phyloP scores from a whole-genome alignment of 2,888 invertebrate genomes.

The Pasiphila rectangulata region DNA sequence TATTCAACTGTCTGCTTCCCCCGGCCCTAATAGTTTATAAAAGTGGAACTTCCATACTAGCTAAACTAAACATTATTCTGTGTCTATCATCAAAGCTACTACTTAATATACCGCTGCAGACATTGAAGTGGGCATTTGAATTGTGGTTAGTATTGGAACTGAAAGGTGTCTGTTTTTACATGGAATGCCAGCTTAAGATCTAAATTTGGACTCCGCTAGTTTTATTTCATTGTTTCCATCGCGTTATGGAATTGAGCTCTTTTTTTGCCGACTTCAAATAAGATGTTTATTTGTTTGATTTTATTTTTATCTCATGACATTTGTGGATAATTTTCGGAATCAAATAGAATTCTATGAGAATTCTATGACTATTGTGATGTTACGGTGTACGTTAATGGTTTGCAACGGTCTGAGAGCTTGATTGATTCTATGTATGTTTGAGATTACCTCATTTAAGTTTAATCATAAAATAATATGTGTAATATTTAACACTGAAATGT shows the following conservation, averaged over 20 bases:
- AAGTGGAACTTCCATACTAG: conserved; percentile 5
- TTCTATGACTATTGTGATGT: no score
- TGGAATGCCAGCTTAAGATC: conserved; percentile 33
- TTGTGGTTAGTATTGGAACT: conserved; percentile 53
- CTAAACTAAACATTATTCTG: conserved; percentile 3
- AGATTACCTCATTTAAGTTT: no score
- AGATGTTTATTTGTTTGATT: no score
- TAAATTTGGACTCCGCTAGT: conserved; percentile 28
- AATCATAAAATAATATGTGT: no score
- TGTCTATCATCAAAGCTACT: conserved; percentile 64
- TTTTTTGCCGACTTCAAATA: conserved; percentile 41
- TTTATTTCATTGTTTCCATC: conserved; percentile 19
- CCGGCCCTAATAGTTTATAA: not conserved
- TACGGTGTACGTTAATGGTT: no score
- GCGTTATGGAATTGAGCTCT: conserved; percentile 11
- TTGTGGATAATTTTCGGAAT: no score
- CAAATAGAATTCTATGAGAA: no score
- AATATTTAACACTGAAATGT: no score
- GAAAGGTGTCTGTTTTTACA: conserved; percentile 60
- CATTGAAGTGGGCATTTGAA: conserved; percentile 53
- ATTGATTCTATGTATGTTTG: no score
- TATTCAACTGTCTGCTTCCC: no score
- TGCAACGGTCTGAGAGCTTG: no score
- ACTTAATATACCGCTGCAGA: conserved; percentile 56
- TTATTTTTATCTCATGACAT: no score